Evolutionary conservation across 2,888 invertebrate species (phyloP), one percentile per base, ranked within the genome.

Genomic region (Fabriciana adippe): DNA sequence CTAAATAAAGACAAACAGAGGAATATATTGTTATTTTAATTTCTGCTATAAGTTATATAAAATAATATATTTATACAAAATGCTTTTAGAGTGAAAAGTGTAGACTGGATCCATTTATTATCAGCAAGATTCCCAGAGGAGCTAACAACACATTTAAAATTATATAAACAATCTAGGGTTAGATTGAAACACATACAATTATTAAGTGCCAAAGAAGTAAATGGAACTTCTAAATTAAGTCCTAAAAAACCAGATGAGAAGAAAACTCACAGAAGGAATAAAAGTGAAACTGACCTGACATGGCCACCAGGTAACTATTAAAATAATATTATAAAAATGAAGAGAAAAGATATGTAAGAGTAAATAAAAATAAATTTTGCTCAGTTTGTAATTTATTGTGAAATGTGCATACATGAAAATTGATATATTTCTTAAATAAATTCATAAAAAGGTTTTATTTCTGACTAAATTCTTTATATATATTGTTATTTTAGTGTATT

Each of bases 41-140:
- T 41, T 41, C 8, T 50, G 6, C 50, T 50, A n/a, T 16, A 8
- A 51, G 16, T 51, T 16, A n/a, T 41, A 11, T 13, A 41, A 55
- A 16, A 1, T 55, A n/a, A 35, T 35, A 16, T 41, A 13, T 41
- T 16, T 11, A 55, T 35, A n/a, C n/a, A 26, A 16, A 15, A 4
- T 35, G n/a, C 16, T 84, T 85, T 57, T 78, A 92, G 92, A 79
- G 84, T 97, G 56, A 97, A 97, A 93, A 95, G 96, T 81, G 96
- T 98, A 15, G 97, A 98, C 86, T 97, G 98, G 97, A 96, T 97
- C 77, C 96, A 97, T 50, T 96, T 97, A 78, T 93, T 98, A 69
- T 97, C 98, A 21, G 97, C 97, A 47, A 94, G 95, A 72, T 93
- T 98, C 69, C 97, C 98, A 1, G 98, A 98, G 86, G 98, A 98